Percentiles rank a stretch among this genome's conserved stretches.
Evolutionary conservation across 2,113 vertebrate species (phyloP).

Genomic region (Salvator merianae): DNA sequence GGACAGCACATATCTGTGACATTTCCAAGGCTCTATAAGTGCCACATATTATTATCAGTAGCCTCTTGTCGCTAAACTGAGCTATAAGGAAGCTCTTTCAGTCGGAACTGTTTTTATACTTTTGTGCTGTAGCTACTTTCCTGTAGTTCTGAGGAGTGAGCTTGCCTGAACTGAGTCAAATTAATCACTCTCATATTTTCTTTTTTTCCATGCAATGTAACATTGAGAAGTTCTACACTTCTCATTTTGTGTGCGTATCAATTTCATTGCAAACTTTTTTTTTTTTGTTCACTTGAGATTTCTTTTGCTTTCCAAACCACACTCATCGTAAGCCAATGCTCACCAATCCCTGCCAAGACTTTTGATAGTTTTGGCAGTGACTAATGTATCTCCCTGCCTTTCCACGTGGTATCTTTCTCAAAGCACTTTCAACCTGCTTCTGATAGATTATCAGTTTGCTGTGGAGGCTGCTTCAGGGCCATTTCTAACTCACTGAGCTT

Average conservation of each 20-base stretch:
- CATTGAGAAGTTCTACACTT: background rate
- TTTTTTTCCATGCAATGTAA: background rate
- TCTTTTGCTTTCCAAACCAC: conserved; percentile 11
- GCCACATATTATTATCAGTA: background rate
- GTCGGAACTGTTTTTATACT: background rate
- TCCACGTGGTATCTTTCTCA: conserved; percentile 7
- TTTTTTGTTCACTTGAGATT: background rate
- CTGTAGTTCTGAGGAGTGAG: background rate
- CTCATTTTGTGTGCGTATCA: background rate
- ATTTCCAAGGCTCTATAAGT: background rate
- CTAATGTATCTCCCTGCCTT: background rate
- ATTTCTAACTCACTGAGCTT: background rate
- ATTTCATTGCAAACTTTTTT: background rate
- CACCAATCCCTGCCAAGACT: background rate
- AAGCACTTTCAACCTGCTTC: background rate
- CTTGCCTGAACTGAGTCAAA: background rate
- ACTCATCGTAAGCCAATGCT: conserved; percentile 4
- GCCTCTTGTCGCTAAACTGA: background rate
- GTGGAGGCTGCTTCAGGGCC: background rate
- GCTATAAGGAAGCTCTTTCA: background rate
- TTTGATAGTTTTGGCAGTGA: conserved; percentile 2
- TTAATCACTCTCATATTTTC: background rate
- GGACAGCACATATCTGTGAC: background rate
- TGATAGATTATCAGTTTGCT: background rate
- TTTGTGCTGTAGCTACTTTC: background rate